These are phyloP conservation scores for Cyclopterus lumpus DNA, from an alignment of 2,797 vertebrate species.

Conservation along the genomic window DNA sequence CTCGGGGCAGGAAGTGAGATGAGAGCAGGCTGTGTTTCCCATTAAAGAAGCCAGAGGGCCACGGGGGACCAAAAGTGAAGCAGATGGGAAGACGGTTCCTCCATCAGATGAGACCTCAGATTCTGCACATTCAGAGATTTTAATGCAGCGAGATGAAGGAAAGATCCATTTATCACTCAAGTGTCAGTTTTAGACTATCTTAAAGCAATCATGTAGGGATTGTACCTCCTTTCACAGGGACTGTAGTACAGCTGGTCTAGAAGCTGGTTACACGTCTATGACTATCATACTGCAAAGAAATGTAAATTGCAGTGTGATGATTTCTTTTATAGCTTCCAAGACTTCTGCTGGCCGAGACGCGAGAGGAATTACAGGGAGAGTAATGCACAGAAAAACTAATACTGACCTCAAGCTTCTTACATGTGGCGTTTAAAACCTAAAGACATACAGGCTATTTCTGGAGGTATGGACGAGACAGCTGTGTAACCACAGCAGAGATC, in stretches of 20 bases:
- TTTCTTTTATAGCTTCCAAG: conserved; percentile 6
- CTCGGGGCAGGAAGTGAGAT: conserved; percentile 51
- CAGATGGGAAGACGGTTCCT: conserved; percentile 62
- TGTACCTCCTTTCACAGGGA: not conserved
- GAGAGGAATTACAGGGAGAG: conserved; percentile 56
- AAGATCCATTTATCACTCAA: not conserved
- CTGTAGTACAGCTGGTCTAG: not conserved
- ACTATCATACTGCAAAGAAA: not conserved
- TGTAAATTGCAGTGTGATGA: conserved; percentile 15
- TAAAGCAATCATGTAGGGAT: not conserved
- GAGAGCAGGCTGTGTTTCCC: conserved; percentile 65
- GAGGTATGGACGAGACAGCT: conserved; percentile 47
- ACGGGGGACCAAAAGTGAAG: conserved; percentile 23
- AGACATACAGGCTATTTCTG: conserved; percentile 53
- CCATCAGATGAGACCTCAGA: conserved; percentile 7
- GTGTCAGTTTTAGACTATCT: not conserved
- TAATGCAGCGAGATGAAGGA: conserved; percentile 9
- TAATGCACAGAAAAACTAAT: conserved; percentile 23
- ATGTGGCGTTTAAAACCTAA: conserved; percentile 40
- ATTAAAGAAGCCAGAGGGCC: conserved; percentile 53
- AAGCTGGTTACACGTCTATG: not conserved
- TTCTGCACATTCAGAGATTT: not conserved
- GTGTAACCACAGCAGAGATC: conserved; percentile 44
- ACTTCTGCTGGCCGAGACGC: conserved; percentile 5
- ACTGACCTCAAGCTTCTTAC: conserved; percentile 25